These are phyloP conservation scores for Chaetodon trifasciatus DNA, from an alignment of 2,797 vertebrate species.

Conservation along the genomic window DNA sequence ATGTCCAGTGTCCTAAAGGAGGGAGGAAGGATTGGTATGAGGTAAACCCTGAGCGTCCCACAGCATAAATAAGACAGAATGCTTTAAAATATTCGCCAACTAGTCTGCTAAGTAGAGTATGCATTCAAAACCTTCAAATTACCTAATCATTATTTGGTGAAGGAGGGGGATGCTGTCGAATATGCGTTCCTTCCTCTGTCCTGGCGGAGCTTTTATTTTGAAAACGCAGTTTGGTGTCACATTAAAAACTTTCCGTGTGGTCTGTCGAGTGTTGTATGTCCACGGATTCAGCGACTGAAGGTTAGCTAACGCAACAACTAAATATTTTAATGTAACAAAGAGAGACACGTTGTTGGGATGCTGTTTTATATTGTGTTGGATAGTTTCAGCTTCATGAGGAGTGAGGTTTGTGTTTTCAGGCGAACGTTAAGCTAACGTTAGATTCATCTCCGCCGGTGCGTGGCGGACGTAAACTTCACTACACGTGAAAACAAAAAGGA, in stretches of 20 bases:
- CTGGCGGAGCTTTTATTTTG: constrained; percentile 69
- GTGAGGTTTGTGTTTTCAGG: not conserved
- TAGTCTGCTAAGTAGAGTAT: not conserved
- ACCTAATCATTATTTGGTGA: rapidly evolving
- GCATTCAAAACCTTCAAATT: rapidly evolving
- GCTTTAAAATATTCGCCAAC: not conserved
- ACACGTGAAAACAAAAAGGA: constrained; percentile 39
- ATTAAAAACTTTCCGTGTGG: constrained; percentile 62
- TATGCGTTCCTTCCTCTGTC: rapidly evolving
- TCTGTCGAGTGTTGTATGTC: not conserved
- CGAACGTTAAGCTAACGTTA: constrained; percentile 20
- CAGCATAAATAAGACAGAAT: not conserved
- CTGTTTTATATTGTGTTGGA: rapidly evolving
- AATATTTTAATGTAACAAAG: not conserved
- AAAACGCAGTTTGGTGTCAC: constrained; percentile 63
- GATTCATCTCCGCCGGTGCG: not conserved
- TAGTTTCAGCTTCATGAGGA: not conserved
- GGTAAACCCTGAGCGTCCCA: not conserved
- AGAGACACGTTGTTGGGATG: rapidly evolving
- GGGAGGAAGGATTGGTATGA: too few relatives aligned
- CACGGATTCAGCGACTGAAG: constrained; percentile 39
- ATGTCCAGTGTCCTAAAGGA: not conserved
- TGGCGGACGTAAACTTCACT: constrained; percentile 27
- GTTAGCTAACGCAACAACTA: constrained; percentile 33
- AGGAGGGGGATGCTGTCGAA: not conserved